These are phyloP conservation scores for Melanostoma mellinum DNA, from an alignment of 2,888 invertebrate species.

Conservation along the genomic window DNA sequence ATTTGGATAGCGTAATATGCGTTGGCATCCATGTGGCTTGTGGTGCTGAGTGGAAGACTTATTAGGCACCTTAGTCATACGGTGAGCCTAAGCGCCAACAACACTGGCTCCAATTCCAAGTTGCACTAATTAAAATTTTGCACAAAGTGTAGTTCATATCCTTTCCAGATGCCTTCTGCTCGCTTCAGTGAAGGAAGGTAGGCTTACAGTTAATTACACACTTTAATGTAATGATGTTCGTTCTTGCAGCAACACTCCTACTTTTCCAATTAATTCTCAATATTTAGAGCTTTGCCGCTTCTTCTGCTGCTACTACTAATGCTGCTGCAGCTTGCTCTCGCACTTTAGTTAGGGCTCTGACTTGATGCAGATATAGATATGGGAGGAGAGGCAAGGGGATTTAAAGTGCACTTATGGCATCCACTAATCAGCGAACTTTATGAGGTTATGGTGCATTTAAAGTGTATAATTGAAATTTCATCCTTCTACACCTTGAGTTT, in stretches of 20 bases:
- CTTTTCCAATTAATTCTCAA: conserved; percentile 69
- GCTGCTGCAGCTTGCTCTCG: not conserved
- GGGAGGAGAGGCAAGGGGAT: not conserved
- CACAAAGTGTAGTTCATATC: conserved; percentile 68
- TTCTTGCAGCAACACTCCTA: conserved; percentile 57
- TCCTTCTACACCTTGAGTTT: conserved; percentile 20
- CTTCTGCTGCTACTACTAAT: not conserved
- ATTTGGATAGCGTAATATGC: conserved; percentile 51
- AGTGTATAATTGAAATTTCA: conserved; percentile 59
- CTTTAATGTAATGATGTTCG: conserved; percentile 65
- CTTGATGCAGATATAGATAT: not conserved
- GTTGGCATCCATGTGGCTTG: conserved; percentile 43
- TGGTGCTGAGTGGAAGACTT: conserved; percentile 41
- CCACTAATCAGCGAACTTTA: conserved; percentile 60
- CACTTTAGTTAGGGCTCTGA: not conserved
- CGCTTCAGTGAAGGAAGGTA: conserved; percentile 32
- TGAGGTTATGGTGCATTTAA: conserved; percentile 48
- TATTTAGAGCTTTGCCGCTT: conserved; percentile 34
- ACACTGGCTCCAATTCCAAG: conserved; percentile 26
- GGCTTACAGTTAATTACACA: conserved; percentile 69
- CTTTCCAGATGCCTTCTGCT: conserved; percentile 48
- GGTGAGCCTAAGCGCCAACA: not conserved
- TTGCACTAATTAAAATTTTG: conserved; percentile 68
- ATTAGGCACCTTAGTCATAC: conserved; percentile 36
- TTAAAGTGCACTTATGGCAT: conserved; percentile 61